Conservation (phyloP, 1,140 invertebrate genomes). For the Drosophila gunungcola region DNA sequence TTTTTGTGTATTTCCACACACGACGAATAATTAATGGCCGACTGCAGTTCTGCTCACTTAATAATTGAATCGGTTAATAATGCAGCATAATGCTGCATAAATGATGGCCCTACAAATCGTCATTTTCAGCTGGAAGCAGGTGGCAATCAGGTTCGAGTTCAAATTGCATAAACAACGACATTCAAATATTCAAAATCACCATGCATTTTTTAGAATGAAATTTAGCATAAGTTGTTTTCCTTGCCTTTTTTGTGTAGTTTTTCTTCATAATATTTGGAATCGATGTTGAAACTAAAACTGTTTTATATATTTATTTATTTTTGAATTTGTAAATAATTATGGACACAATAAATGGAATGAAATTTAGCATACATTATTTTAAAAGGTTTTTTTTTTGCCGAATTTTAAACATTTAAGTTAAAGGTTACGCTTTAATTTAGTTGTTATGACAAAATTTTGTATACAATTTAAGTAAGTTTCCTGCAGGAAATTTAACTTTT, state of each 20-base stretch:
- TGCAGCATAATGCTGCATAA: conserved; percentile 55
- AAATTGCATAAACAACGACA: conserved; percentile 23
- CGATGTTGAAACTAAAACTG: too few species aligned
- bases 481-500: too few species aligned
- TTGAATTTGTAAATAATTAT: too few species aligned
- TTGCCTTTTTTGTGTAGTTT: too few species aligned
- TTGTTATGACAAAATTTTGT: too few species aligned
- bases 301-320: too few species aligned
- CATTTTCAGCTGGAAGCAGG: conserved; percentile 15
- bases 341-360: background rate
- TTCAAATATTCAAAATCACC: conserved; percentile 12
- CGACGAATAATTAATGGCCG: conserved; percentile 46
- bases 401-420: too few species aligned
- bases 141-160: conserved; percentile 6
- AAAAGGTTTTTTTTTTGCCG: too few species aligned
- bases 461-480: too few species aligned
- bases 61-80: conserved; percentile 62
- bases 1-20: conserved; percentile 34
- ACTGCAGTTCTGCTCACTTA: conserved; percentile 29
- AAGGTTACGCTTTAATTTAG: too few species aligned
- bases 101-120: conserved; percentile 43
- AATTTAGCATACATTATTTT: background rate
- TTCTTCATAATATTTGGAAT: too few species aligned
- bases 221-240: background rate
- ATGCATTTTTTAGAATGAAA: background rate